phyloP scores from a whole-genome alignment of 2,888 invertebrate genomes.

The Belgica antarctica region DNA sequence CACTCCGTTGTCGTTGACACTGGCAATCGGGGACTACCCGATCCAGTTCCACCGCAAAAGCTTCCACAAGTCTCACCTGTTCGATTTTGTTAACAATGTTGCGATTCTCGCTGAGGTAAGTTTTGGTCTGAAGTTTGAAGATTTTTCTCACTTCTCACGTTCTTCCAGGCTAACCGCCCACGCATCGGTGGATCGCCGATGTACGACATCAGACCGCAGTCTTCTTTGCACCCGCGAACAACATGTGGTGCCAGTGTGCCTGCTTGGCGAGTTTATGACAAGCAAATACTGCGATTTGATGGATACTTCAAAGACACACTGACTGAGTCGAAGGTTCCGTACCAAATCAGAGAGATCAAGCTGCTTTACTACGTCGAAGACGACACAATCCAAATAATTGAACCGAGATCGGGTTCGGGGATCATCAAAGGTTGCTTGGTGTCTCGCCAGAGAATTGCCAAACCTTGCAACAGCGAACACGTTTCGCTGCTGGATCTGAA shows the following conservation, averaged over 20 bases:
- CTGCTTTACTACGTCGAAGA: constrained; percentile 88
- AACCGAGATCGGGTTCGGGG: constrained; percentile 82
- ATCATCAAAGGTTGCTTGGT: constrained; percentile 81
- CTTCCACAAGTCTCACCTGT: constrained; percentile 63
- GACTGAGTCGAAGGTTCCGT: constrained; percentile 65
- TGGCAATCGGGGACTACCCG: constrained; percentile 56
- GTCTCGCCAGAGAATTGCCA: constrained; percentile 75
- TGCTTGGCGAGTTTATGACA: constrained; percentile 84
- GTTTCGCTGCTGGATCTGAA: constrained; percentile 85
- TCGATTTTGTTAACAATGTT: constrained; percentile 62
- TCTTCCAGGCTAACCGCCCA: constrained; percentile 56
- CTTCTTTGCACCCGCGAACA: constrained; percentile 65
- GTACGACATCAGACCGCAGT: constrained; percentile 58
- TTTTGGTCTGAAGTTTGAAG: neutral
- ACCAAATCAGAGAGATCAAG: constrained; percentile 73
- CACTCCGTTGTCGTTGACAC: constrained; percentile 67
- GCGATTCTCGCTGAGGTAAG: constrained; percentile 60
- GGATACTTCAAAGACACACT: constrained; percentile 60
- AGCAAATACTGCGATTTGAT: constrained; percentile 64
- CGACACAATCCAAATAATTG: constrained; percentile 83
- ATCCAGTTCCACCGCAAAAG: constrained; percentile 56
- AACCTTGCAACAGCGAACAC: constrained; percentile 70
- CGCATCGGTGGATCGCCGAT: constrained; percentile 61
- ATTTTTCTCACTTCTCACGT: neutral
- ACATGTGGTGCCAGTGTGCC: constrained; percentile 73